Evolutionary conservation across 2,113 vertebrate species (phyloP), one percentile per base, ranked within the genome.

Genomic region (Pygoscelis adeliae): DNA sequence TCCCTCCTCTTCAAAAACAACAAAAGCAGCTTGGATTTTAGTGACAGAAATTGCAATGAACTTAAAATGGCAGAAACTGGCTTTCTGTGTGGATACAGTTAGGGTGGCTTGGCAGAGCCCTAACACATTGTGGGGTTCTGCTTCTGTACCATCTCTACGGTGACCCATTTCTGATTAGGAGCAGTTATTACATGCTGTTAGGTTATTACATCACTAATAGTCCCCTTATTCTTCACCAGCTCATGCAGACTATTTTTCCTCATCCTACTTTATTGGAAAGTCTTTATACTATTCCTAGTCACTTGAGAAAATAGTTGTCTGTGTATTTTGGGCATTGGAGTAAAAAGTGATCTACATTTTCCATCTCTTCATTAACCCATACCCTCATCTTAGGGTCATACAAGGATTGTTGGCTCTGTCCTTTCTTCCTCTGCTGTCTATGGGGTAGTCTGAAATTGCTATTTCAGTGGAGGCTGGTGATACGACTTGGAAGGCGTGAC

Each of bases 241-340:
- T 72, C 42, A 11, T 50, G 38, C 53, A 73, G 83, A 80, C n/a
- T 59, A 3, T 56, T 88, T 79, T 90, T 10, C 50, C 40, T 89
- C 1, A 2, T 79, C 26, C 52, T 40, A 13, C 93, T 97, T 87
- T 87, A 93, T 42, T 83, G 52, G 40, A 42, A 78, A 87, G 15
- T 40, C 30, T 47, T 90, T 6, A 32, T 85, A 61, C 82, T 97
- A 36, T 90, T 95, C 84, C 84, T n/a, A 92, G 87, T 49, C 34
- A 90, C 87, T 91, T 80, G 87, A 97, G 87, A 91, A 91, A 93
- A 97, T 47, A 85, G 44, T 27, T 89, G 55, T 34, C 50, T 23
- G 40, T 47, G 44, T 91, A 91, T 96, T 97, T 93, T 65, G 78
- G 81, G 74, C 79, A 76, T 20, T 70, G 59, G 58, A 76, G 55